These are phyloP conservation scores for Lophius piscatorius DNA, from an alignment of 2,113 vertebrate species.

Conservation along the genomic window DNA sequence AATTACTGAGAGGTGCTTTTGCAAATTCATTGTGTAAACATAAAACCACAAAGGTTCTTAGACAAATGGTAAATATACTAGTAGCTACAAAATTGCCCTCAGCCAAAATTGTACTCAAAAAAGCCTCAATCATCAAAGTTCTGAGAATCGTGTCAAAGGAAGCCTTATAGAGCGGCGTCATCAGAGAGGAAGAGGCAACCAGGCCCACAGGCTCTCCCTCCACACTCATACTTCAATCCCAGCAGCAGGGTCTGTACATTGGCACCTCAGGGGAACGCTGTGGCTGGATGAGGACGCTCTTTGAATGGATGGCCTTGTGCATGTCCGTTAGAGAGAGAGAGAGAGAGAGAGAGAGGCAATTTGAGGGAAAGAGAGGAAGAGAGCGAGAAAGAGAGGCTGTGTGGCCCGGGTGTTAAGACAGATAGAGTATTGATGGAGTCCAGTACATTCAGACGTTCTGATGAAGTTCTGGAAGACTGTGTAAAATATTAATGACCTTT, in stretches of 20 bases:
- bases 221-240: constrained; percentile 54
- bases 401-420: constrained; percentile 51
- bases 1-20: background rate
- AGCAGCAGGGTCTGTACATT: constrained; percentile 33
- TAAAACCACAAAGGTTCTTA: background rate
- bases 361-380: constrained; percentile 8
- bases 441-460: constrained; percentile 54
- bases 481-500: constrained; percentile 58
- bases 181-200: constrained; percentile 35
- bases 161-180: constrained; percentile 28
- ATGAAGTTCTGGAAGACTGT: constrained; percentile 49
- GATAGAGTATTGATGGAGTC: constrained; percentile 63
- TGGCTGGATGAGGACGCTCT: constrained; percentile 42
- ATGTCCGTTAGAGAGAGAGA: constrained; percentile 17
- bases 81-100: constrained; percentile 7
- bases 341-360: constrained; percentile 17
- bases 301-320: constrained; percentile 70
- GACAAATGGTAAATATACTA: background rate
- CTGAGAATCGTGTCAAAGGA: constrained; percentile 26
- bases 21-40: background rate
- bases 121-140: constrained; percentile 39
- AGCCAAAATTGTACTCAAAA: constrained; percentile 23
- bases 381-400: constrained; percentile 13
- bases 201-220: constrained; percentile 29
- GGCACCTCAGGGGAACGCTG: constrained; percentile 36